phyloP scores from a whole-genome alignment of 2,888 invertebrate genomes.

The Iphiclides podalirius region DNA sequence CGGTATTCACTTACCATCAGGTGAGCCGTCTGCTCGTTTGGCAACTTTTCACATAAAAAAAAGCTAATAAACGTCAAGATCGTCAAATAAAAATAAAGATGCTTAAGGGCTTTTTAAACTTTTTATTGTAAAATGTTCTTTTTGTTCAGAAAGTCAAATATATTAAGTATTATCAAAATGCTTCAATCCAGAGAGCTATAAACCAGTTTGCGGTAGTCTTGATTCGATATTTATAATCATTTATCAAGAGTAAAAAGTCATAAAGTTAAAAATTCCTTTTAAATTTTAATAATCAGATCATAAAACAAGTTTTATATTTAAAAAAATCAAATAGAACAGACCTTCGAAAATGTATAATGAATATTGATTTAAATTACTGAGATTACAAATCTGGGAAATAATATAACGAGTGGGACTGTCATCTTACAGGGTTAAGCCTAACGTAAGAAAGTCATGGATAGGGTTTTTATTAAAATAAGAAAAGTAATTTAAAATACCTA shows the following conservation, averaged over 20 bases:
- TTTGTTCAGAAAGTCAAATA: no score
- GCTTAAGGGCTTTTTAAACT: no score
- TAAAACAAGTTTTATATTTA: conserved; percentile 63
- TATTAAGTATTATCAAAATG: conserved; percentile 6
- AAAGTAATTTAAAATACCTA: no score
- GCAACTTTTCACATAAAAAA: no score
- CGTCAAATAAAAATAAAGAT: no score
- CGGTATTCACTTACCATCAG: no score
- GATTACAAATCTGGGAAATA: conserved; percentile 77
- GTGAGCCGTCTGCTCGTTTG: no score
- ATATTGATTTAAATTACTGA: conserved; percentile 78
- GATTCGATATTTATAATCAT: conserved; percentile 60
- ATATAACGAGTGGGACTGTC: conserved; percentile 71
- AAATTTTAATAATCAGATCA: conserved; percentile 63
- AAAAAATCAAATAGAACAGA: conserved; percentile 71
- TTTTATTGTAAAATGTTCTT: no score
- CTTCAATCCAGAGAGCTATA: conserved; percentile 11
- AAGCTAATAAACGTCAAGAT: no score
- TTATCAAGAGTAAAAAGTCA: conserved; percentile 60
- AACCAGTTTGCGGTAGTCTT: conserved; percentile 39
- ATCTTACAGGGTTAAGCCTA: conserved; percentile 38
- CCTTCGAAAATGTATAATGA: conserved; percentile 76
- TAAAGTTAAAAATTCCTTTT: conserved; percentile 69
- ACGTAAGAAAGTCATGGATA: conserved; percentile 46
- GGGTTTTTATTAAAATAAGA: conserved; percentile 28